Percentiles rank a stretch among this genome's conserved stretches.
Conservation (phyloP, 2,888 invertebrate genomes). For the Habrosyne pyritoides region DNA sequence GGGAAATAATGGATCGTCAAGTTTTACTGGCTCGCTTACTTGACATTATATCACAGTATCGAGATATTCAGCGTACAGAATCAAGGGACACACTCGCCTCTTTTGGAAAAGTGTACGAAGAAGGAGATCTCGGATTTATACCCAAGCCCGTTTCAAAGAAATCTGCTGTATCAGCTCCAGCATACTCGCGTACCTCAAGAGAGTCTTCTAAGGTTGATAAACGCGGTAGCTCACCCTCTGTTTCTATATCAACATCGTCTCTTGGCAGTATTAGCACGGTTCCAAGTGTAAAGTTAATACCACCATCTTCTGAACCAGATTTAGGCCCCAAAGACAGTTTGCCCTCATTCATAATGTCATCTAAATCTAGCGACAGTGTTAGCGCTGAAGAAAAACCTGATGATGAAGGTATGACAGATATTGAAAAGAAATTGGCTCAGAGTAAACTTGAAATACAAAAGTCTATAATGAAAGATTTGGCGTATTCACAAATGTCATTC, state of each 20-base stretch:
- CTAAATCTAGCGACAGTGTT: conserved; percentile 47
- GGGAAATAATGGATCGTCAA: conserved; percentile 74
- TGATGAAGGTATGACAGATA: conserved; percentile 40
- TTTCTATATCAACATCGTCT: conserved; percentile 45
- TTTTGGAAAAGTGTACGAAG: conserved; percentile 81
- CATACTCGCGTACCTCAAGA: conserved; percentile 31
- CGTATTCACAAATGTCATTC: conserved; percentile 52
- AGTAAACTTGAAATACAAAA: conserved; percentile 70
- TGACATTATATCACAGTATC: conserved; percentile 74
- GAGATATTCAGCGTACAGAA: conserved; percentile 64
- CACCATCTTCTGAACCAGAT: conserved; percentile 40
- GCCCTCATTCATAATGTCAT: conserved; percentile 64
- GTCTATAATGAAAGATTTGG: conserved; percentile 70
- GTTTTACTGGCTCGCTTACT: conserved; percentile 82
- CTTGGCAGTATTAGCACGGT: conserved; percentile 63
- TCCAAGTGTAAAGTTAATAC: conserved; percentile 62
- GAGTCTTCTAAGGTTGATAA: conserved; percentile 39
- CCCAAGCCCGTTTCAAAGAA: conserved; percentile 72
- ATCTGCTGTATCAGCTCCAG: conserved; percentile 30
- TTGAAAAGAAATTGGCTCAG: conserved; percentile 53
- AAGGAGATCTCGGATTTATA: conserved; percentile 87
- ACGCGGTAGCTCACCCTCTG: conserved; percentile 24
- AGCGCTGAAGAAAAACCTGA: conserved; percentile 40
- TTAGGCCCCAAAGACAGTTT: conserved; percentile 58
- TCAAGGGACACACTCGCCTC: conserved; percentile 76